phyloP scores from a whole-genome alignment of 2,888 invertebrate genomes.

The Gibbula magus region DNA sequence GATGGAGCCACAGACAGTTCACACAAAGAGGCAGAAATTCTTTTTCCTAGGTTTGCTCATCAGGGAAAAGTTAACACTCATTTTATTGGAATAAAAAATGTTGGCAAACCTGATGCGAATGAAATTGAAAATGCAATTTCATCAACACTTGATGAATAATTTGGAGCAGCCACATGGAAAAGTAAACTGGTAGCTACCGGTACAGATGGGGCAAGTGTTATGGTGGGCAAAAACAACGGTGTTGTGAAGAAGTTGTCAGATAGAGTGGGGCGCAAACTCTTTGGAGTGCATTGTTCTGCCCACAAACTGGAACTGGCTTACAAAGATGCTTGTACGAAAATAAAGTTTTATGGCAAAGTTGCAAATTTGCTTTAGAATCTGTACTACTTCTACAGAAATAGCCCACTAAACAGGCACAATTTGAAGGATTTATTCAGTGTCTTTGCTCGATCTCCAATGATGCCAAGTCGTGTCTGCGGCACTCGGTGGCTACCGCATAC shows the following conservation, averaged over 20 bases:
- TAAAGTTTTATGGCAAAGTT: no score
- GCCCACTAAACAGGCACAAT: no score
- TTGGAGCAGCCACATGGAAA: neutral
- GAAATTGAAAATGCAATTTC: no score
- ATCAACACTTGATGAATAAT: no score
- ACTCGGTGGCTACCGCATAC: no score
- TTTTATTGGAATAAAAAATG: no score
- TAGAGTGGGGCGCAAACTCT: neutral
- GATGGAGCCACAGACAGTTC: constrained; percentile 11
- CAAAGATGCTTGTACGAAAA: neutral
- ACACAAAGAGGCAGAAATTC: neutral
- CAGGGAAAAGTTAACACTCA: neutral
- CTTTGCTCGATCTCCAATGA: neutral
- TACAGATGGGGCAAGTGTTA: constrained; percentile 10
- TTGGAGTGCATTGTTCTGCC: constrained; percentile 8
- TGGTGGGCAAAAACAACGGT: constrained; percentile 16
- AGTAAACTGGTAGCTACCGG: neutral
- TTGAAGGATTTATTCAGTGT: no score
- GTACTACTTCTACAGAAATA: no score
- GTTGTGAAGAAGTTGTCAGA: neutral
- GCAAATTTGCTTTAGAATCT: no score
- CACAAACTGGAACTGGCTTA: neutral
- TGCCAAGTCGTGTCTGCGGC: neutral
- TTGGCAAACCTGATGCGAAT: no score
- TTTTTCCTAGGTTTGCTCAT: neutral